Evolutionary conservation across 2,797 vertebrate genomes (phyloP).

Genomic region (Periophthalmus magnuspinnatus): DNA sequence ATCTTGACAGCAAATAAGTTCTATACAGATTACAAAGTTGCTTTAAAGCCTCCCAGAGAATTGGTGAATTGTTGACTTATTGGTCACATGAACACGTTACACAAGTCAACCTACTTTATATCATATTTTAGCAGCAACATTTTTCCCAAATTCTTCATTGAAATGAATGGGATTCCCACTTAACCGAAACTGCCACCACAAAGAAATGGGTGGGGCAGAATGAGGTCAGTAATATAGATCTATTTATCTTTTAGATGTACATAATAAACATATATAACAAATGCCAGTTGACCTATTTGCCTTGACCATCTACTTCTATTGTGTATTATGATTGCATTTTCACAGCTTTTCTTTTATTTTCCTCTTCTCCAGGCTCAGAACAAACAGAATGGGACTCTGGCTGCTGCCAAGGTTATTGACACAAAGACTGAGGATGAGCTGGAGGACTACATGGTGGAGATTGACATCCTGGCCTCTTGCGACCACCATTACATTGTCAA

Average conservation of each 20-base stretch:
- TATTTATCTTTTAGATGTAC: neutral
- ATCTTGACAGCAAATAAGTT: no score
- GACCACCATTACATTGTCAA: slow-evolving; percentile 95
- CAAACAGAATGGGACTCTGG: slow-evolving; percentile 92
- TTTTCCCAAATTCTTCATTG: no score
- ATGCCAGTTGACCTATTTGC: neutral
- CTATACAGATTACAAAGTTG: no score
- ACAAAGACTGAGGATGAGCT: slow-evolving; percentile 98
- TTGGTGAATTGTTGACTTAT: no score
- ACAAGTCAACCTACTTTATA: no score
- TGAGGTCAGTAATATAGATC: no score
- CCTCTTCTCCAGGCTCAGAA: slow-evolving; percentile 88
- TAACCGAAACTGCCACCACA: no score
- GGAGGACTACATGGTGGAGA: slow-evolving; percentile 99
- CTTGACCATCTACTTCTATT: neutral
- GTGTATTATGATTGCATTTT: slow-evolving; percentile 9
- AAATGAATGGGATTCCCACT: no score
- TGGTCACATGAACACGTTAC: no score
- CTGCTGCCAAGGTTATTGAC: slow-evolving; percentile 98
- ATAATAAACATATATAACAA: neutral
- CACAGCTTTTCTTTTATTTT: neutral
- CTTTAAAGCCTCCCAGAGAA: no score
- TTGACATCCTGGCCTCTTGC: slow-evolving; percentile 97
- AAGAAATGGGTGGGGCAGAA: no score
- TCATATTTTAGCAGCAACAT: no score